These are phyloP conservation scores for Meloe dianella DNA, from an alignment of 2,888 invertebrate genomes.

Conservation along the genomic window DNA sequence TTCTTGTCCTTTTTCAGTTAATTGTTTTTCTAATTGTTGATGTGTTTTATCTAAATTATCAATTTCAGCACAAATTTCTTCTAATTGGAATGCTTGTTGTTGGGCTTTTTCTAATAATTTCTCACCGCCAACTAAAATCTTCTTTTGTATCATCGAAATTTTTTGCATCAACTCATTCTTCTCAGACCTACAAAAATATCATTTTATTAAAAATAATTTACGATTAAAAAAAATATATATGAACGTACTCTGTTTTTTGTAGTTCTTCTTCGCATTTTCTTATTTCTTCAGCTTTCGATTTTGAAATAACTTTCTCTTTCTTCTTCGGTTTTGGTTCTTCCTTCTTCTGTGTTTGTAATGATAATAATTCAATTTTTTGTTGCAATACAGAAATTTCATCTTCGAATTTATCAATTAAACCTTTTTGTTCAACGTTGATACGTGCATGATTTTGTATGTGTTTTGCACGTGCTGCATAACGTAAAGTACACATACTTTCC, in stretches of 20 bases:
- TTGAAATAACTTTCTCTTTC: slow-evolving; percentile 41
- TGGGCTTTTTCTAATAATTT: slow-evolving; percentile 97
- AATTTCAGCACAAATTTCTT: slow-evolving; percentile 83
- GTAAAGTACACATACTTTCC: slow-evolving; percentile 94
- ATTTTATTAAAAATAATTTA: slow-evolving; percentile 20
- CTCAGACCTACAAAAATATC: slow-evolving; percentile 64
- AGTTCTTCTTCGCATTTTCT: slow-evolving; percentile 53
- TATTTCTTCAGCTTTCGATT: slow-evolving; percentile 47
- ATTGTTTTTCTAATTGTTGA: slow-evolving; percentile 77
- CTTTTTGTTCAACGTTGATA: slow-evolving; percentile 97
- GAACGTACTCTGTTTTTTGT: slow-evolving; percentile 55
- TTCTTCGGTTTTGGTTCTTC: slow-evolving; percentile 51
- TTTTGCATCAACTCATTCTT: slow-evolving; percentile 85
- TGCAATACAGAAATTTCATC: slow-evolving; percentile 93
- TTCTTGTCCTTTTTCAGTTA: slow-evolving; percentile 92
- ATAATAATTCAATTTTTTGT: slow-evolving; percentile 49
- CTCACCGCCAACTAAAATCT: slow-evolving; percentile 97
- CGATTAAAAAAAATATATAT: slow-evolving; percentile 8
- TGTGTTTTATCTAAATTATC: slow-evolving; percentile 81
- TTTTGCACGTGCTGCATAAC: slow-evolving; percentile 97
- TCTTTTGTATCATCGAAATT: slow-evolving; percentile 88
- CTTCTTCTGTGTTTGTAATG: slow-evolving; percentile 49
- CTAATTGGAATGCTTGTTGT: slow-evolving; percentile 86
- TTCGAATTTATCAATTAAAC: slow-evolving; percentile 93
- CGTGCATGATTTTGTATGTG: slow-evolving; percentile 95